Evolutionary conservation across 1,140 invertebrate genomes (phyloP).

Genomic region (Heliconius melpomene): DNA sequence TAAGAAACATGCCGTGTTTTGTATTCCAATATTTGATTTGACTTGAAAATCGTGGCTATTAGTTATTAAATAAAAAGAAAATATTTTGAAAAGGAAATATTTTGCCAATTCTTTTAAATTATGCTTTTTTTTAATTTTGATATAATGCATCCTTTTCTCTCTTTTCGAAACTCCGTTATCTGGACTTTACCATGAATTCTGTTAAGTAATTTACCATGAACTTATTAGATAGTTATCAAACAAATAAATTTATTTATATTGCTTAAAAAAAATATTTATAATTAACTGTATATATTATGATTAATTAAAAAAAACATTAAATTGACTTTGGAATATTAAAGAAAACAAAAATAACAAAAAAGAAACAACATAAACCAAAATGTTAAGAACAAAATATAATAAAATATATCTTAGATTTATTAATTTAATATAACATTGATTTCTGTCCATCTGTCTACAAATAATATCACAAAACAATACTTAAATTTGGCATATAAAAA

Average conservation of each 20-base stretch:
- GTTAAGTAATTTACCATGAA: neutral
- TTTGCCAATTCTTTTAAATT: neutral
- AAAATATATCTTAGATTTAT: too few relatives aligned
- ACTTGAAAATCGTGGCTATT: too few relatives aligned
- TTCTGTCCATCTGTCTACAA: neutral
- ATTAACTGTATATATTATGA: too few relatives aligned
- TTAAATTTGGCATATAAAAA: conserved; percentile 9
- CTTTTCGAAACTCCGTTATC: too few relatives aligned
- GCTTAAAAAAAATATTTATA: too few relatives aligned
- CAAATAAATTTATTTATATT: too few relatives aligned
- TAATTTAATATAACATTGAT: neutral
- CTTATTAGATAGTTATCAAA: neutral
- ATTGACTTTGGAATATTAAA: too few relatives aligned
- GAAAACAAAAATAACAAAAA: too few relatives aligned
- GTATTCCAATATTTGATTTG: neutral
- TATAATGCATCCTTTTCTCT: neutral
- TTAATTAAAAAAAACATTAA: too few relatives aligned
- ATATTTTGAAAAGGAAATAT: too few relatives aligned
- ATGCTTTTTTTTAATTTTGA: neutral
- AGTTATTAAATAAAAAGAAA: too few relatives aligned
- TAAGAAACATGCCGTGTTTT: neutral
- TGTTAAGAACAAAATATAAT: neutral
- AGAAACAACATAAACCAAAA: neutral
- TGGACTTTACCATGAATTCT: neutral
- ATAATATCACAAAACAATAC: conserved; percentile 14